Conservation (phyloP, 2,888 invertebrate species). For the Electrophaes corylata region DNA sequence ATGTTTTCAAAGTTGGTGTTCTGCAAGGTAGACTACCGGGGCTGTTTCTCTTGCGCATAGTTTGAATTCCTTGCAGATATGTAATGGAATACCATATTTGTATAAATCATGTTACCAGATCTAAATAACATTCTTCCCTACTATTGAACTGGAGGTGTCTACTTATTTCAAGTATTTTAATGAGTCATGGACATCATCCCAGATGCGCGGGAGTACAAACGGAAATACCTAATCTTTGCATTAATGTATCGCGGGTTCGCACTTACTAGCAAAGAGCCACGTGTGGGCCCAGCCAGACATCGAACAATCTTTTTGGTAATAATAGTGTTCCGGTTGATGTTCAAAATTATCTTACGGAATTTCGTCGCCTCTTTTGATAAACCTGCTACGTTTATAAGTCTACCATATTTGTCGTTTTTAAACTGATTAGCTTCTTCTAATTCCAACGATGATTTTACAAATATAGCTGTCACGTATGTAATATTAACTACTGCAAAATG, state of each 20-base stretch:
- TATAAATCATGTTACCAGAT: slow-evolving; percentile 16
- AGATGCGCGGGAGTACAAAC: slow-evolving; percentile 67
- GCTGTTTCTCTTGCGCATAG: not conserved
- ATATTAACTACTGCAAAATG: too few species aligned
- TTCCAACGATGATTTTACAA: too few species aligned
- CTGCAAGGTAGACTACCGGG: not conserved
- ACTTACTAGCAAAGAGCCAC: slow-evolving; percentile 60
- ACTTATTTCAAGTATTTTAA: slow-evolving; percentile 45
- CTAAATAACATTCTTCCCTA: slow-evolving; percentile 19
- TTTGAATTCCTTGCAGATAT: not conserved
- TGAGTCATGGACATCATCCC: slow-evolving; percentile 58
- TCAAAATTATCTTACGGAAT: slow-evolving; percentile 35
- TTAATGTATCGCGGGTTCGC: slow-evolving; percentile 67
- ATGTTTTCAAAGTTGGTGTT: not conserved
- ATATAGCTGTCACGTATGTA: too few species aligned
- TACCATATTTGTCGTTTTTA: too few species aligned
- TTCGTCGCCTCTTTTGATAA: slow-evolving; percentile 32
- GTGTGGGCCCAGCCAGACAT: slow-evolving; percentile 51
- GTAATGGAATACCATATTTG: not conserved
- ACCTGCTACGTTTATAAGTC: too few species aligned
- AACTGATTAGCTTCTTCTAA: too few species aligned
- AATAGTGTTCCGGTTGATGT: slow-evolving; percentile 54
- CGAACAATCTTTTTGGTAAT: slow-evolving; percentile 56
- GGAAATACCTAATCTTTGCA: slow-evolving; percentile 82
- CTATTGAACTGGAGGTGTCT: slow-evolving; percentile 33